Evolutionary conservation across 2,113 vertebrate species (phyloP).

Genomic region (Connochaetes taurinus): DNA sequence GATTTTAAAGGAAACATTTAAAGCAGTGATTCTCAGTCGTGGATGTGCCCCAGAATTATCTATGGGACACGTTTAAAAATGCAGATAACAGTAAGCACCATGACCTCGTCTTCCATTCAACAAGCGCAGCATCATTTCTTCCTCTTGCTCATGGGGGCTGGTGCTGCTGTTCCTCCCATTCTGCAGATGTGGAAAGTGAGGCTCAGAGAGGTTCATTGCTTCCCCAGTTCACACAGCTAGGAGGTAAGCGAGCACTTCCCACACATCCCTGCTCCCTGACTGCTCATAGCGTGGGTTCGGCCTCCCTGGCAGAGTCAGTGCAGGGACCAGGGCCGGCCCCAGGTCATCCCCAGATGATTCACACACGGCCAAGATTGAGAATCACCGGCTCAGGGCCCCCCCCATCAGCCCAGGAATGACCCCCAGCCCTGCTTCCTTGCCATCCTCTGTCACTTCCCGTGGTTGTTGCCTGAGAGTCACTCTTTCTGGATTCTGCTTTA

Average conservation of each 20-base stretch:
- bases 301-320: background rate
- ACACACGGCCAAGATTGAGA: background rate
- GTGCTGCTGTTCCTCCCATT: rapidly evolving
- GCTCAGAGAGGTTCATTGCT: background rate
- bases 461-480: background rate
- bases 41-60: background rate
- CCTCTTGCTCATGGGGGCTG: rapidly evolving
- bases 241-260: background rate
- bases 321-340: rapidly evolving
- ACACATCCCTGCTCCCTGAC: background rate
- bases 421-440: background rate
- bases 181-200: background rate
- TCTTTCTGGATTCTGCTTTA: background rate
- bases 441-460: rapidly evolving
- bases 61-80: rapidly evolving
- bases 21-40: background rate
- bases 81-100: rapidly evolving
- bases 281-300: rapidly evolving
- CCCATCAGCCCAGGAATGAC: rapidly evolving
- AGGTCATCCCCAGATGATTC: rapidly evolving
- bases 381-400: too few species aligned
- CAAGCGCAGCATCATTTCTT: rapidly evolving
- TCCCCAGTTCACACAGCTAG: background rate
- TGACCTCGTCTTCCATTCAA: rapidly evolving
- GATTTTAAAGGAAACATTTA: background rate